phyloP scores from a whole-genome alignment of 2,797 vertebrate species.

The Otolemur crassicaudatus region DNA sequence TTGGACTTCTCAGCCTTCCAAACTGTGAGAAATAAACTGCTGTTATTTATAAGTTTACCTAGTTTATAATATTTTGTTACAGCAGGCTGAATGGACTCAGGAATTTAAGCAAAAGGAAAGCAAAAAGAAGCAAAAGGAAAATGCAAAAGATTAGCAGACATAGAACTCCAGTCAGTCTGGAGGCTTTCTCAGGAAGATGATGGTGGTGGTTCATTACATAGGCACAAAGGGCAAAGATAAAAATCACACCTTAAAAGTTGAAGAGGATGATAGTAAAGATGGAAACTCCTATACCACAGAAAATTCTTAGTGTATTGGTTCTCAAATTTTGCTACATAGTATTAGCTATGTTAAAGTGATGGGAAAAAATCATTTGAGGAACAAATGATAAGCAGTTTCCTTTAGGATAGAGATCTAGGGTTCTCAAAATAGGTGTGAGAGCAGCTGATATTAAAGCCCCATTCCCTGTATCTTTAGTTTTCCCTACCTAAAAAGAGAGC shows the following conservation, averaged over 20 bases:
- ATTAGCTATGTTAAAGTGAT: background rate
- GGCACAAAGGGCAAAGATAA: background rate
- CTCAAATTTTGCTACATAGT: background rate
- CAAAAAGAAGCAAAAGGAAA: background rate
- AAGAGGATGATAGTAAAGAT: background rate
- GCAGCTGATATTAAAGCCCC: background rate
- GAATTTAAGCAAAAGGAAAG: background rate
- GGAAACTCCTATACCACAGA: background rate
- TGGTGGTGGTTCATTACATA: background rate
- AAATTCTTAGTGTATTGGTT: background rate
- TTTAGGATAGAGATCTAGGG: background rate
- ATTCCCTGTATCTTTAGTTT: background rate
- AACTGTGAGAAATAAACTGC: background rate
- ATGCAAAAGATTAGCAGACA: background rate
- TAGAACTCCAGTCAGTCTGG: background rate
- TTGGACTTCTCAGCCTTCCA: background rate
- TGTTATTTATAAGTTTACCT: background rate
- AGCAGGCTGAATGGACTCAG: background rate
- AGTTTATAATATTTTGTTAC: background rate
- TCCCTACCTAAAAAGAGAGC: background rate
- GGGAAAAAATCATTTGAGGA: background rate
- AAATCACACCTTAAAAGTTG: background rate
- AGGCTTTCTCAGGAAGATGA: background rate
- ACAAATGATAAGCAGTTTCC: background rate
- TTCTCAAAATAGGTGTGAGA: background rate